phyloP scores from a whole-genome alignment of 2,113 vertebrate species.

The Pelecanus crispus region DNA sequence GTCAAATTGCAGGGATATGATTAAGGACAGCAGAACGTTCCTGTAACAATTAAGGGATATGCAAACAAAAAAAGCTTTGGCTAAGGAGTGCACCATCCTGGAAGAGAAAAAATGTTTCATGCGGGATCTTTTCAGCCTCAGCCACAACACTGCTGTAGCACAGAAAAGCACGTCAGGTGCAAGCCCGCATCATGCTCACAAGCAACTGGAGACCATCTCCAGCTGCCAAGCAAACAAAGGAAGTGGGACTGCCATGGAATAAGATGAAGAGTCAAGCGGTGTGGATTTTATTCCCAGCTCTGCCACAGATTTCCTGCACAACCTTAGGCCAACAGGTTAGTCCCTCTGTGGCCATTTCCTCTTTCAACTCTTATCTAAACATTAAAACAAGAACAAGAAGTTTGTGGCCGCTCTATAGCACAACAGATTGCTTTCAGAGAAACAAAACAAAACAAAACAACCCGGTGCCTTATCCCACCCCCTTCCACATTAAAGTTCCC shows the following conservation, averaged over 20 bases:
- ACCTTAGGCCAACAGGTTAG: neutral
- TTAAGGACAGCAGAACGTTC: slow-evolving; percentile 59
- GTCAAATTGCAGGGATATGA: slow-evolving; percentile 52
- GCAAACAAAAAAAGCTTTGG: slow-evolving; percentile 31
- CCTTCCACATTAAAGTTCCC: neutral
- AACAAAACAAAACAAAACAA: neutral
- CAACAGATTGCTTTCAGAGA: neutral
- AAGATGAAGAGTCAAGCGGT: neutral
- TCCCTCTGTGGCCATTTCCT: neutral
- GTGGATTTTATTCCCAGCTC: neutral
- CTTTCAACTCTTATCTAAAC: slow-evolving; percentile 9
- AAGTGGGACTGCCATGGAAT: neutral
- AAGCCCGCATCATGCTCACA: neutral
- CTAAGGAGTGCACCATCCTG: neutral
- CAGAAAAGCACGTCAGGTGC: neutral
- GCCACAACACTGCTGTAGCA: neutral
- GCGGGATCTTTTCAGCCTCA: neutral
- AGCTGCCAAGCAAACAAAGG: slow-evolving; percentile 13
- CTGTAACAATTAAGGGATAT: slow-evolving; percentile 54
- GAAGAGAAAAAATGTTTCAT: neutral
- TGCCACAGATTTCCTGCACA: slow-evolving; percentile 18
- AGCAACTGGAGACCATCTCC: neutral
- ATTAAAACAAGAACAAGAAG: slow-evolving; percentile 21
- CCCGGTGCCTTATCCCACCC: neutral
- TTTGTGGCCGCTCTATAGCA: neutral